Base-by-base conservation (phyloP, 2,888 invertebrate genomes). In the Sceliomorpha sp. region DNA sequence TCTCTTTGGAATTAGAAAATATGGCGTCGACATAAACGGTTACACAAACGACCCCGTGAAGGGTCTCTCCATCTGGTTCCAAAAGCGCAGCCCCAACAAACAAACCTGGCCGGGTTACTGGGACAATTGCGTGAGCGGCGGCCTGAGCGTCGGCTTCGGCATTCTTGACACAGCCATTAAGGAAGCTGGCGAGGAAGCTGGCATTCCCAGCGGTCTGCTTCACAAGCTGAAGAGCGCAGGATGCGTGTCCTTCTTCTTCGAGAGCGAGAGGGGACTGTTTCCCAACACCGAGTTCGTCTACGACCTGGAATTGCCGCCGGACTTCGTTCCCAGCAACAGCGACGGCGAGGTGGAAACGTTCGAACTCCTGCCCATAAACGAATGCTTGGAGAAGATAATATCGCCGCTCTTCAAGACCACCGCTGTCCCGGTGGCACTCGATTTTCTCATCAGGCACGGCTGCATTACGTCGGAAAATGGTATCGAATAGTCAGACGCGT, bases 111-210 rank as follows among this genome's bases (percentile, higher is more conserved):
- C 98, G 66, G 96, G 95, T 90, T 96, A 95, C 89, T 95, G 96
- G 94, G 98, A 98, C 88, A 97, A 97, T 86, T 96, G 98, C 93
- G 97, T 97, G 29, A 96, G 96, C 73, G 98, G 98, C 48, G 98
- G 98, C 1, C 88, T 98, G 45, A 95, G 96, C 15, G 96, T 96
- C 34, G 97, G 97, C 9, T 94, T 93, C 89, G 94, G 95, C 37
- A 94, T 97, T 64, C 89, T 94, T 78, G 96, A 98, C 89, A 98
- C 98, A 45, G 96, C 96, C 26, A 92, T 94, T 75, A 98, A 98
- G 87, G 98, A 98, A 88, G 97, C 97, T 2, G 94, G 94, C 75
- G 98, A 98, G 88, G 98, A 98, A 87, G 98, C 98, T 14, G 96
- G 96, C 29, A 94, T 98, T 79, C 94, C 96, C 74, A 91, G 92